Base-by-base conservation (phyloP, 1,140 invertebrate genomes). In the Atta colombica region DNA sequence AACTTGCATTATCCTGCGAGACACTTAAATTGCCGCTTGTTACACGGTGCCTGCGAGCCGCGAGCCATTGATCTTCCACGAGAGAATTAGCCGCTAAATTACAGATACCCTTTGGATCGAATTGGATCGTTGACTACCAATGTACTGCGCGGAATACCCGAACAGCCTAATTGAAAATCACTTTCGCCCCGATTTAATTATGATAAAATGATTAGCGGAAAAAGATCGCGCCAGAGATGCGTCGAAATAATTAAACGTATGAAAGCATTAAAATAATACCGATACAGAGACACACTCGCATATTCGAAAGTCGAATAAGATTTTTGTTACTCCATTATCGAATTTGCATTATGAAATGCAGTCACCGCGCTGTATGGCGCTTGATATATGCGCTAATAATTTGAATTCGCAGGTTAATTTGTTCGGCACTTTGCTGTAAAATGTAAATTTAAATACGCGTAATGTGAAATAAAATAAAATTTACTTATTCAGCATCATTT, bases 11-110 rank as follows among this genome's bases (percentile, higher is more conserved):
- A 86, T 75, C 65, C 69, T 60, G 77, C 45, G 58, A 49, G 51
- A 53, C 58, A 82, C 66, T 88, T 85, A 88, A 90, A 90, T 82
- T 82, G 74, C 69, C 75, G 61, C 51, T 74, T 61, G 71, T 90
- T 85, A 77, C 68, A 72, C 81, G 51, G 66, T 69, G 45, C 39
- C 35, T 74, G 80, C 81, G 49, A 81, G 35, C 55, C 68, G 63
- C 69, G 53, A 68, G 28, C 69, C 58, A 78, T 87, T 85, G 69
- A 89, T 75, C 63, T 68, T 55, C 28, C 58, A 68, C 65, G 72
- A 65, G 55, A 58, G 85, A 90, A 78, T 85, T 80, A 74, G 39
- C 49, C 80, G 69, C 35, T 58, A 84, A 87, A 88, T 88, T 88
- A 88, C 58, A 25, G 51, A 63, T 45, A 53, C 49, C 25, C 45